Percentiles rank a stretch among this genome's conserved stretches.
These are phyloP conservation scores for Metallyticus violacea DNA, from an alignment of 2,888 invertebrate species.

Conservation along the genomic window DNA sequence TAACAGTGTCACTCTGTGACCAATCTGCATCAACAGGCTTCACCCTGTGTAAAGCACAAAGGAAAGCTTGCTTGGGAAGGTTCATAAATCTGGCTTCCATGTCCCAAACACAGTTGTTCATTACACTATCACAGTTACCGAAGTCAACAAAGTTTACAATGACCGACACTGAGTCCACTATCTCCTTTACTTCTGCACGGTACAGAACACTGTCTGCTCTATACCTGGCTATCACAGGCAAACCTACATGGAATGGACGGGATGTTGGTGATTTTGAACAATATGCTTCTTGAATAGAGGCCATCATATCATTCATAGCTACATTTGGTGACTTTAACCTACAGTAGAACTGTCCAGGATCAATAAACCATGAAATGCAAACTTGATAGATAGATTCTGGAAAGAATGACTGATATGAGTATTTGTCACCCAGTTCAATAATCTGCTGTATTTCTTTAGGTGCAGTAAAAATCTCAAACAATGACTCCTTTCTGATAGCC, in stretches of 20 bases:
- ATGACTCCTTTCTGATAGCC: neutral
- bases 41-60: conserved; percentile 63
- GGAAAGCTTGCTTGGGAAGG: conserved; percentile 67
- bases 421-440: conserved; percentile 45
- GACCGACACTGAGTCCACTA: conserved; percentile 49
- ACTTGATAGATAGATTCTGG: conserved; percentile 57
- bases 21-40: conserved; percentile 55
- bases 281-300: conserved; percentile 66
- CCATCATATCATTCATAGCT: conserved; percentile 67
- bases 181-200: conserved; percentile 57
- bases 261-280: conserved; percentile 41
- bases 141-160: conserved; percentile 73
- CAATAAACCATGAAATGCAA: conserved; percentile 70
- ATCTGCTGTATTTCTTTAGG: neutral
- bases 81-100: conserved; percentile 63
- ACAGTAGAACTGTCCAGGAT: conserved; percentile 69
- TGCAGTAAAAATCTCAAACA: neutral
- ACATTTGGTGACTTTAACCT: conserved; percentile 50
- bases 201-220: conserved; percentile 69
- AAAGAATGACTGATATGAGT: conserved; percentile 50
- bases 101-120: conserved; percentile 63
- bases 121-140: conserved; percentile 66
- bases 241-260: conserved; percentile 53
- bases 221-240: conserved; percentile 66
- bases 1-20: conserved; percentile 53